phyloP scores from a whole-genome alignment of 2,797 vertebrate species.

The Odontamblyopus lacepedii region DNA sequence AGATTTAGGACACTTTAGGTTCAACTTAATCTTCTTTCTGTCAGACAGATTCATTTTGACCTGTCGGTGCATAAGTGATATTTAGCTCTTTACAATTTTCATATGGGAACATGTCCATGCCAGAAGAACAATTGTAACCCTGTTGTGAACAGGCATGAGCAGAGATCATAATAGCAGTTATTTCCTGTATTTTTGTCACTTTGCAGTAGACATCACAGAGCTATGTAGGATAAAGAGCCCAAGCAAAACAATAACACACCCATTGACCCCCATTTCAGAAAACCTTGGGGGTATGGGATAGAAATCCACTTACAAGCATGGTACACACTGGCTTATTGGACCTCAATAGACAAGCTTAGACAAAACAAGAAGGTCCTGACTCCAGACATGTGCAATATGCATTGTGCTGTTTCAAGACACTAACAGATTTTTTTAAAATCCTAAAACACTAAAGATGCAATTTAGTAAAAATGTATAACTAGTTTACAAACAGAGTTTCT shows the following conservation, averaged over 20 bases:
- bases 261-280: conserved; percentile 74
- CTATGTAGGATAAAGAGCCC: conserved; percentile 71
- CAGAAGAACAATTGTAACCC: conserved; percentile 63
- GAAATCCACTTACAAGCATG: conserved; percentile 66
- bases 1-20: conserved; percentile 35
- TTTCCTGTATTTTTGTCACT: conserved; percentile 68
- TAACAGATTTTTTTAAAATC: background rate
- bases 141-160: conserved; percentile 52
- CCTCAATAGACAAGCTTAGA: conserved; percentile 56
- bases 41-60: conserved; percentile 52
- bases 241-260: conserved; percentile 75
- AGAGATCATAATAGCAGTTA: conserved; percentile 69
- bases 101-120: conserved; percentile 45
- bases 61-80: conserved; percentile 67
- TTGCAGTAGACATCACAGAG: conserved; percentile 68
- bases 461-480: conserved; percentile 20
- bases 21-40: conserved; percentile 55
- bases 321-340: conserved; percentile 65
- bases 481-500: conserved; percentile 13
- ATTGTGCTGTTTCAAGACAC: background rate
- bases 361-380: conserved; percentile 50
- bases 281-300: conserved; percentile 62
- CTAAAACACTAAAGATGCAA: background rate
- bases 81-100: conserved; percentile 62
- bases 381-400: conserved; percentile 30